Evolutionary conservation across 2,113 vertebrate genomes (phyloP), one percentile per base, ranked within the genome.

Genomic region (Corythornis madagascariensis): DNA sequence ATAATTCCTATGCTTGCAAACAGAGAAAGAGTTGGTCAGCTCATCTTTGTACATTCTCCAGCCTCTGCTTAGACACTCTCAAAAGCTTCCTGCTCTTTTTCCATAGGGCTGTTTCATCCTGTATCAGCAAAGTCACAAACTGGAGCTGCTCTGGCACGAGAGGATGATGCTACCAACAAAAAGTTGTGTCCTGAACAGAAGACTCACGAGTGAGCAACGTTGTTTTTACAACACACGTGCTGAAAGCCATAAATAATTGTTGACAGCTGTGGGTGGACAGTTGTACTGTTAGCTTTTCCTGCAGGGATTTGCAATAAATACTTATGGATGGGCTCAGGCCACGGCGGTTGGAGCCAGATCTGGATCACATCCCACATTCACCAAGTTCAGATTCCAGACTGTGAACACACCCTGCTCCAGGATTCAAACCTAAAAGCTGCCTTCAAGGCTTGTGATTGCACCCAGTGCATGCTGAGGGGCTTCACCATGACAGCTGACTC

Each of bases 181-280:
- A 60, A 69, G 60, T 65, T 87, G 42, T 42, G 67, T 40, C 63
- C 74, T 59, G 45, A 50, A 14, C 17, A 84, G 25, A 63, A 83
- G 56, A 40, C 29, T 84, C 69, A 26, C 10, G 55, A 85, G 80
- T 42, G 40, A 92, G 35, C 35, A 93, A 65, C 26, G 21, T 43
- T 94, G 71, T 3, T 91, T 88, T 74, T 48, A 80, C 71, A 6
- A 63, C 28, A 79, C 91, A 92, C 3, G 16, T 88, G 91, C 94
- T 67, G 65, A 91, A 89, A 94, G 57, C 72, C 61, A 33, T 77
- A 94, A 89, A 64, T 93, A 94, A 94, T 67, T 80, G 82, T 61
- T 81, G 96, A 93, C 92, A 95, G 92, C 91, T 95, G 94, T 92
- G 91, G 89, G 87, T 80, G 85, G 92, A 89, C 89, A 88, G 84